A percentile compares a stretch with the other conserved stretches of the same genome.
phyloP scores from a whole-genome alignment of 2,797 vertebrate species.

The Rhabdomys pumilio region DNA sequence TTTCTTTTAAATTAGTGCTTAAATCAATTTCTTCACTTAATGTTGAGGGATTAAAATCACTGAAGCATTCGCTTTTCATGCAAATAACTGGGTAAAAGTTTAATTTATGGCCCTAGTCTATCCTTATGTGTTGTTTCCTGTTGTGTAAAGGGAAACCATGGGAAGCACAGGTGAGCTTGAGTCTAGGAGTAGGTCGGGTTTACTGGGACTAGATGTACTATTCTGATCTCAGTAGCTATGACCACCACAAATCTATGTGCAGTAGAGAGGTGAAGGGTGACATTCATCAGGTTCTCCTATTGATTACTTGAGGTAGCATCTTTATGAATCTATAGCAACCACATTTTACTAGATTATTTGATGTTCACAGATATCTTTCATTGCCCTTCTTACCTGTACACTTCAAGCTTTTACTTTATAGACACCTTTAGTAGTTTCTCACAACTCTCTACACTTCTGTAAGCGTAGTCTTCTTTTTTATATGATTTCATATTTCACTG shows the following conservation, averaged over 20 bases:
- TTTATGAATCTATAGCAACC: rapidly evolving
- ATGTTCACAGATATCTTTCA: not conserved
- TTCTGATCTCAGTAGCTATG: not conserved
- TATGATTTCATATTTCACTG: not conserved
- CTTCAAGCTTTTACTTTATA: not conserved
- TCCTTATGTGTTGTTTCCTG: not conserved
- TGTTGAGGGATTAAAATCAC: not conserved
- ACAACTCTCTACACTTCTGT: not conserved
- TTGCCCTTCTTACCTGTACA: not conserved
- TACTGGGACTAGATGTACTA: not conserved
- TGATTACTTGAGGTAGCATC: not conserved
- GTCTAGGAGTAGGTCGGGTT: not conserved
- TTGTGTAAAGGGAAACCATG: not conserved
- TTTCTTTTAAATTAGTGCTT: not conserved
- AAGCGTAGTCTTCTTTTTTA: not conserved
- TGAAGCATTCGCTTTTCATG: not conserved
- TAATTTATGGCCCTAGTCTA: not conserved
- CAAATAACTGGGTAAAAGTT: not conserved
- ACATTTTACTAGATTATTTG: not conserved
- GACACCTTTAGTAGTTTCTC: not conserved
- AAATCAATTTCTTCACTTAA: not conserved
- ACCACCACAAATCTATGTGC: not conserved
- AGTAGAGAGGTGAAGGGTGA: not conserved
- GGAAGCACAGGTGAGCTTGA: not conserved
- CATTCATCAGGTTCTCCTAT: not conserved